Evolutionary conservation across 2,888 invertebrate species (phyloP), one percentile per base, ranked within the genome.

Genomic region (Cactoblastis cactorum): DNA sequence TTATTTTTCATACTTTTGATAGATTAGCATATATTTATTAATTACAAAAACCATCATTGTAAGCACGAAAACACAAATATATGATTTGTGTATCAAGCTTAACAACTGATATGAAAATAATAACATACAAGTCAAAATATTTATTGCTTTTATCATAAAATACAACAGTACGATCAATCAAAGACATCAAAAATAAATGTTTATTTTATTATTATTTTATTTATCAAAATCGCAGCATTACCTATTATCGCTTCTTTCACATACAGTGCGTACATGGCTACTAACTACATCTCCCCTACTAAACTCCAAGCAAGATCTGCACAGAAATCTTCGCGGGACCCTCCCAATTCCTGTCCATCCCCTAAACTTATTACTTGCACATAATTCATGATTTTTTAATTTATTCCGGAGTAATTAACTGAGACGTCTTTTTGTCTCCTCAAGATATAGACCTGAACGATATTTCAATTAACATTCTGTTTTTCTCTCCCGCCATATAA

Each of bases 361-460:
- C n/a, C 55, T 49, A 60, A 61, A 66, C 62, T 66, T 67, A 67
- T 64, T 72, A 71, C 67, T 70, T 61, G 67, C 65, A 70, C 69
- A 74, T 78, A 76, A 78, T 72, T 77, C 77, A 67, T 60, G 61
- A 62, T 67, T 77, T 68, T 71, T 64, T 77, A 77, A 80, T 78
- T 76, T 75, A 77, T 76, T 73, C 67, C 61, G 56, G 51, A 69
- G 69, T 74, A 75, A 77, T 77, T 76, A 74, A 74, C 69, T 77
- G 65, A 61, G 63, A 57, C 59, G 63, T 63, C 66, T 65, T 68
- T 55, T 51, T 49, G 28, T 53, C 33, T 45, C 22, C 19, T 46
- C 33, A 19, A 34, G 45, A 48, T 37, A 38, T 19, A 46, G 46
- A 51, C 37, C n/a, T 48, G 43, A 37, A 37, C 37, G 46, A 35